Base-by-base conservation (phyloP, 53 echinoderm and acorn worm species). In the Echinometra lucunter region DNA sequence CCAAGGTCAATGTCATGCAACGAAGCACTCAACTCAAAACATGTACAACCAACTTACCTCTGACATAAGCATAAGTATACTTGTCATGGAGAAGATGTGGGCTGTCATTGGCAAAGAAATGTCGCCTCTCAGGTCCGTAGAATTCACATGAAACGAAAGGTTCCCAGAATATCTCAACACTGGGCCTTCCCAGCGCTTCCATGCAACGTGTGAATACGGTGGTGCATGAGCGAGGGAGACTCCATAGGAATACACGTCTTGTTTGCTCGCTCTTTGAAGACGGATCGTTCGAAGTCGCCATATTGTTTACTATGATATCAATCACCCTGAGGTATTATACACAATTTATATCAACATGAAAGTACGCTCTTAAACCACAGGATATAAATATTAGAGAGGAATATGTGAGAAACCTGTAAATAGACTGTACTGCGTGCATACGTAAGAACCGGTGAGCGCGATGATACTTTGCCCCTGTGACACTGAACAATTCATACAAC, bases 91-190 rank as follows among this genome's bases (percentile, higher is more conserved):
- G 92, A 38, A 92, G 74, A 3, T 74, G 67, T 27, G 92, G 92
- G 44, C 40, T 47, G 55, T 92, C 74, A 53, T 92, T 74, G 28
- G 92, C 92, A 42, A 92, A 92, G 92, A 92, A 92, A 72, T 92
- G 44, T 12, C 92, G n/a, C 21, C 92, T 44, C 27, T 92, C 92
- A 1, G 92, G 92, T 32, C 92, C 92, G 53, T 92, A 92, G 55
- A 92, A 92, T 23, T 92, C 45, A 92, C 92, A 74, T 4, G 92
- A 92, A 3, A 92, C 74, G 32, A 74, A 92, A 44, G 92, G 92
- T 34, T 92, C 92, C 92, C 92, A 92, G 92, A 92, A 92, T 13
- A 92, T 74, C 37, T 92, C 92, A 66, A 42, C 74, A 45, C 49
- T 35, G 7, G 60, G 57, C 28, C 40, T 63, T 12, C 92, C 92